A percentile compares a stretch with the other conserved stretches of the same genome.
These are phyloP conservation scores for Varanus komodoensis DNA, from an alignment of 2,113 vertebrate species.

Conservation along the genomic window DNA sequence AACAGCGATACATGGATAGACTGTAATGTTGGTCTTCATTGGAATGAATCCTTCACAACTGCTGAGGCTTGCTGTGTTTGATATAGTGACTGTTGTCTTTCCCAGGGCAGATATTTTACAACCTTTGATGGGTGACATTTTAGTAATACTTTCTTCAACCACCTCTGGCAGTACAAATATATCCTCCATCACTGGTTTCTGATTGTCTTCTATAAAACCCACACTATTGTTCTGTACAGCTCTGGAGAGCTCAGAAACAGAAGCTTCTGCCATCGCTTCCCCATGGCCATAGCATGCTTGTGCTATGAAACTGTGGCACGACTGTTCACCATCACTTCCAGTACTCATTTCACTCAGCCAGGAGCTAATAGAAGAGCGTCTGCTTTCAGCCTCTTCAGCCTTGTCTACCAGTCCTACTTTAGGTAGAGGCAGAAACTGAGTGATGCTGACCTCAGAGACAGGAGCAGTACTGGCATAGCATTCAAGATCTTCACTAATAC, in stretches of 20 bases:
- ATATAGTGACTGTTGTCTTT: conserved; percentile 85
- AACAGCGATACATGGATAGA: conserved; percentile 87
- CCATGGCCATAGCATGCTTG: conserved; percentile 90
- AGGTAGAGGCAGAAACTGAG: conserved; percentile 84
- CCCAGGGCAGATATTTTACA: conserved; percentile 85
- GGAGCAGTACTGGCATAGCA: conserved; percentile 79
- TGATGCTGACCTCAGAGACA: conserved; percentile 91
- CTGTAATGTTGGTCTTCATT: conserved; percentile 85
- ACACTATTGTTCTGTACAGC: conserved; percentile 65
- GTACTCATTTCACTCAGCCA: conserved; percentile 94
- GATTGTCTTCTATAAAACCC: conserved; percentile 72
- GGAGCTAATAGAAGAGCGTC: conserved; percentile 91
- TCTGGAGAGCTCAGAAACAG: conserved; percentile 65
- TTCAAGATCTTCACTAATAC: conserved; percentile 87
- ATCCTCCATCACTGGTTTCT: conserved; percentile 75
- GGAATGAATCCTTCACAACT: conserved; percentile 82
- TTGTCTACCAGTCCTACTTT: conserved; percentile 81
- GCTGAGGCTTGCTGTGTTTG: conserved; percentile 78
- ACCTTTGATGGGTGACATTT: conserved; percentile 76
- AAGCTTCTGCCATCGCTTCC: conserved; percentile 89
- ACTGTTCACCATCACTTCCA: conserved; percentile 91
- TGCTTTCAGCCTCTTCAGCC: conserved; percentile 76
- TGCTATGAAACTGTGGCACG: conserved; percentile 87
- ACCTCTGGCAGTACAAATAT: conserved; percentile 75
- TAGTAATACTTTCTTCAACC: conserved; percentile 75